Percentiles rank a stretch among this genome's conserved stretches.
Evolutionary conservation across 1,140 invertebrate genomes (phyloP).

Genomic region (Drosophila truncata): DNA sequence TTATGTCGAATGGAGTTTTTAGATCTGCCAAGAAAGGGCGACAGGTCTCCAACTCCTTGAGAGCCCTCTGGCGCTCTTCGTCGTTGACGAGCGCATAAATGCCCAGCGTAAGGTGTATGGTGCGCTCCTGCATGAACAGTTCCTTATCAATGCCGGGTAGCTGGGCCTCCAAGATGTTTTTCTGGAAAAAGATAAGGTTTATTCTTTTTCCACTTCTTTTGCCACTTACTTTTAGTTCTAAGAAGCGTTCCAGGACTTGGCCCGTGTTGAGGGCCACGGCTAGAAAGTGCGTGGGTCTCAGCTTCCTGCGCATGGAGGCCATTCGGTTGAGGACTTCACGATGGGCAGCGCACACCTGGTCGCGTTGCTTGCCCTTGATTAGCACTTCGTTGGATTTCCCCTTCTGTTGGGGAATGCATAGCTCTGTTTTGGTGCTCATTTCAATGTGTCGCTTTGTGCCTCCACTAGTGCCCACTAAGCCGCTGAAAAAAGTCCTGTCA

Average conservation of each 20-base stretch:
- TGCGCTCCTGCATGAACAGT: slow-evolving; percentile 54
- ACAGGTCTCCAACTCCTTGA: slow-evolving; percentile 55
- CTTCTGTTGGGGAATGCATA: slow-evolving; percentile 87
- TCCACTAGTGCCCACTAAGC: slow-evolving; percentile 90
- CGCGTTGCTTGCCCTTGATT: slow-evolving; percentile 60
- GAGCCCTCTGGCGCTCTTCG: slow-evolving; percentile 58
- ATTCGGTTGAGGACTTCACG: slow-evolving; percentile 60
- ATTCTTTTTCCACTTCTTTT: too few species aligned
- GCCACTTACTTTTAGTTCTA: slow-evolving; percentile 49
- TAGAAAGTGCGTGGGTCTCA: slow-evolving; percentile 74
- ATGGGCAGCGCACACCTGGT: slow-evolving; percentile 58
- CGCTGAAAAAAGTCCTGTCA: slow-evolving; percentile 86
- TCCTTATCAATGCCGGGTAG: slow-evolving; percentile 67
- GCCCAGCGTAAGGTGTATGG: slow-evolving; percentile 65
- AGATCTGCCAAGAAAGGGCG: slow-evolving; percentile 40
- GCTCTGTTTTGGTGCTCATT: slow-evolving; percentile 88
- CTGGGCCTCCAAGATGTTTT: slow-evolving; percentile 62
- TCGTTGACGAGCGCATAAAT: slow-evolving; percentile 72
- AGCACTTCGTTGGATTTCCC: slow-evolving; percentile 64
- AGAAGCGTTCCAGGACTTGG: slow-evolving; percentile 49
- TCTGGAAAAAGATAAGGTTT: slow-evolving; percentile 4
- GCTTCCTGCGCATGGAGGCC: slow-evolving; percentile 63
- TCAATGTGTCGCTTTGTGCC: slow-evolving; percentile 89
- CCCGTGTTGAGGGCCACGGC: slow-evolving; percentile 64
- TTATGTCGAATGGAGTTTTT: slow-evolving; percentile 56